Conservation (phyloP, 2,113 vertebrate genomes). For the Phylloscopus trochiloides region DNA sequence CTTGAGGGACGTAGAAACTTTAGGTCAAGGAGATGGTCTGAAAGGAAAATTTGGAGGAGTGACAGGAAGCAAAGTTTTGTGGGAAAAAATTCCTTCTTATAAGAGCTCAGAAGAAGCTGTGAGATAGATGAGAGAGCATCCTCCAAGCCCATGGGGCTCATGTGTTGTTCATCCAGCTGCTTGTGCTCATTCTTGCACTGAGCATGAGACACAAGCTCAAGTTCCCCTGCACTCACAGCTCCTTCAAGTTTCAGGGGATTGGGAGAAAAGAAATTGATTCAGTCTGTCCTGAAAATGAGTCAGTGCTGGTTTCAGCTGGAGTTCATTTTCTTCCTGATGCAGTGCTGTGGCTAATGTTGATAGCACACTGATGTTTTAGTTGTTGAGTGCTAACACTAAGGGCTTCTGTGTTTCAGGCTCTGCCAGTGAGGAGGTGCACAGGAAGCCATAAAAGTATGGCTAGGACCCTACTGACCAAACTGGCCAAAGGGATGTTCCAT, state of each 20-base stretch:
- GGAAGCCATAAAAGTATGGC: background rate
- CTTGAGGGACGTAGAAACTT: background rate
- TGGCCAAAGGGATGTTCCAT: background rate
- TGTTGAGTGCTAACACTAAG: background rate
- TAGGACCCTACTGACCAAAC: background rate
- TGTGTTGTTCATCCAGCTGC: background rate
- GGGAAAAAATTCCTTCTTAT: background rate
- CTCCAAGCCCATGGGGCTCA: background rate
- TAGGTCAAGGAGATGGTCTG: background rate
- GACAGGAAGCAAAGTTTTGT: background rate
- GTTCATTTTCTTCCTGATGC: background rate
- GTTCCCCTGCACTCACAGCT: background rate
- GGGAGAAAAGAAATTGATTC: background rate
- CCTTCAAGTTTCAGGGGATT: background rate
- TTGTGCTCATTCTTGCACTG: background rate
- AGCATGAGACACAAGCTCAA: rapidly evolving
- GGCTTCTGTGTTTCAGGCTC: background rate
- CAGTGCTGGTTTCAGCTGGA: background rate
- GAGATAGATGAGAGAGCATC: background rate
- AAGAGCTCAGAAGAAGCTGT: background rate
- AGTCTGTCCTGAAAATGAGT: background rate
- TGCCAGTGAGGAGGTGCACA: background rate
- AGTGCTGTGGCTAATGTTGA: background rate
- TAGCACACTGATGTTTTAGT: background rate
- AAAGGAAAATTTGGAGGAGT: background rate